Evolutionary conservation across 2,113 vertebrate genomes (phyloP).

Genomic region (Ammospiza nelsoni): DNA sequence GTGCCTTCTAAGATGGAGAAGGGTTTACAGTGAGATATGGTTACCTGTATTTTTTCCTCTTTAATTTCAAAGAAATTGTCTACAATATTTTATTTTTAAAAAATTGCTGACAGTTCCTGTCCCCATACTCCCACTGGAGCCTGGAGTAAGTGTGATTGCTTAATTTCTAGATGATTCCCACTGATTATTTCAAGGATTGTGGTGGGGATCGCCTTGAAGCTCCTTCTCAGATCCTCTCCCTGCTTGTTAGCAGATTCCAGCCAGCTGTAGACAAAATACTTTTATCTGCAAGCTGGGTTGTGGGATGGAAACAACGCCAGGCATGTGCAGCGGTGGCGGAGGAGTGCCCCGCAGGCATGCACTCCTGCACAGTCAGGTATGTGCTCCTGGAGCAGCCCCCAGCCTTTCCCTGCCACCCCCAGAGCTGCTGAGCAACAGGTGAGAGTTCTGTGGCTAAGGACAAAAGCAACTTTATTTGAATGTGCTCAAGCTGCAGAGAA

Average conservation of each 20-base stretch:
- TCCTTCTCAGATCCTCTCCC: constrained; percentile 18
- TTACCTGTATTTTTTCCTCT: not conserved
- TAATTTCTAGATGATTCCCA: not conserved
- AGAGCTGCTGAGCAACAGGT: not conserved
- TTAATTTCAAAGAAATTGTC: not conserved
- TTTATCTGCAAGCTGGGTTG: constrained; percentile 15
- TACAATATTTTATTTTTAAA: not conserved
- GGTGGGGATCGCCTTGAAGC: not conserved
- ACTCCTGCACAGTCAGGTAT: constrained; percentile 18
- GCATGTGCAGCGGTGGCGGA: not conserved
- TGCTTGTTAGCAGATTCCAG: constrained; percentile 45
- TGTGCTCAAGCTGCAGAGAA: not conserved
- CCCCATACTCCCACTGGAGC: not conserved
- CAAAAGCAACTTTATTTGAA: not conserved
- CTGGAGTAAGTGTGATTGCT: not conserved
- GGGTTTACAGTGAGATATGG: not conserved
- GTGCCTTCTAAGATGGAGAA: not conserved
- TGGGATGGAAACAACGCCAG: constrained; percentile 53
- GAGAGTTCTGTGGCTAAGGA: not conserved
- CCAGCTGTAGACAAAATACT: constrained; percentile 43
- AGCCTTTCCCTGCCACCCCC: not conserved
- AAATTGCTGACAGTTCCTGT: not conserved
- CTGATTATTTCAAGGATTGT: not conserved
- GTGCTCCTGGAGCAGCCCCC: not conserved
- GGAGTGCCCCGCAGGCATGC: not conserved